phyloP scores from a whole-genome alignment of 53 echinoderm and acorn worm species.

The Echinometra lucunter region DNA sequence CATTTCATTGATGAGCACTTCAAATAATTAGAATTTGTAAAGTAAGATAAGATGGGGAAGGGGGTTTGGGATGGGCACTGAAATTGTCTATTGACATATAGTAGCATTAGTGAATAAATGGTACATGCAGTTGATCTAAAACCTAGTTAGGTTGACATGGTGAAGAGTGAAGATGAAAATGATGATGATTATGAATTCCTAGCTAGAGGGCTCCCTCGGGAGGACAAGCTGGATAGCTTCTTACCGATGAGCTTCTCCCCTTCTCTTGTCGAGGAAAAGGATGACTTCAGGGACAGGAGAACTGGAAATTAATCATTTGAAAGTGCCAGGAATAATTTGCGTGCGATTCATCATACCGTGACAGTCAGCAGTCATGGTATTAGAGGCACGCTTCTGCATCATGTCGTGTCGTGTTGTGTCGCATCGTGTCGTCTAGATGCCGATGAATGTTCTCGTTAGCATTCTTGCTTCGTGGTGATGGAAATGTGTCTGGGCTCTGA shows the following conservation, averaged over 20 bases:
- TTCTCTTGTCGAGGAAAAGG: background rate
- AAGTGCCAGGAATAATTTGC: slow-evolving; percentile 66
- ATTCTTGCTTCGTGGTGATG: background rate
- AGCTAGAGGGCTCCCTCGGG: background rate
- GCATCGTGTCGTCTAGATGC: background rate
- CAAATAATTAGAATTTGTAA: background rate
- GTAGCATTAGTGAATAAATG: background rate
- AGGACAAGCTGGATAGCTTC: background rate
- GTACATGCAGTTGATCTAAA: background rate
- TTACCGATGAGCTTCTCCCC: background rate
- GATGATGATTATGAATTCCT: slow-evolving; percentile 35
- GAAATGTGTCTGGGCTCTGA: background rate
- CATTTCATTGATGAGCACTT: background rate
- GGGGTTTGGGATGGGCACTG: background rate
- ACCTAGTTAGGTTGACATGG: too few relatives aligned
- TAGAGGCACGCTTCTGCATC: background rate
- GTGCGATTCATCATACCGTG: slow-evolving; percentile 45
- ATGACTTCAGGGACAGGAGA: slow-evolving; percentile 1
- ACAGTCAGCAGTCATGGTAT: slow-evolving; percentile 6
- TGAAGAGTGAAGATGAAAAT: background rate
- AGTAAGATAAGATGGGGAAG: background rate
- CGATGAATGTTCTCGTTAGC: background rate
- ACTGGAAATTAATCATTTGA: slow-evolving; percentile 66
- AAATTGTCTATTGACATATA: background rate
- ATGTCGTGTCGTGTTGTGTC: too few relatives aligned